phyloP scores from a whole-genome alignment of 2,113 vertebrate genomes.

The Boulengeromyrus knoepffleri region DNA sequence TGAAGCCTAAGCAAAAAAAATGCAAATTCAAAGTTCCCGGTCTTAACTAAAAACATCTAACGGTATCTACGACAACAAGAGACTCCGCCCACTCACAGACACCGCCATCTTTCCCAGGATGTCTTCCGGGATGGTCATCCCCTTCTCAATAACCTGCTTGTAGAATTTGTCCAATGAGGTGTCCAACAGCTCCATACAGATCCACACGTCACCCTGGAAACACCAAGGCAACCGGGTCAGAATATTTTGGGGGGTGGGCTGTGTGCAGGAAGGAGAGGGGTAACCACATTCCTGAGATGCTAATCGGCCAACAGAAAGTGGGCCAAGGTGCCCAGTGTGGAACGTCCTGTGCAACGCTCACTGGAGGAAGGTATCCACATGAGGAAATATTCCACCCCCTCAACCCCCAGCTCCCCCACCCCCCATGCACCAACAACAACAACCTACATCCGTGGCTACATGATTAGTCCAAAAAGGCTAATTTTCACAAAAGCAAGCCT shows the following conservation, averaged over 20 bases:
- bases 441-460: not conserved
- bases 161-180: slow-evolving; percentile 97
- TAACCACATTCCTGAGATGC: slow-evolving; percentile 24
- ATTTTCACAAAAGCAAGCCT: not conserved
- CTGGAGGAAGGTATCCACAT: slow-evolving; percentile 30
- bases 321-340: slow-evolving; percentile 1
- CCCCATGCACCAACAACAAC: not conserved
- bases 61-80: not conserved
- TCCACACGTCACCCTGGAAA: slow-evolving; percentile 90
- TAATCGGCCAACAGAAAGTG: slow-evolving; percentile 31
- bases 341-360: slow-evolving; percentile 41
- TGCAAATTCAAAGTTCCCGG: not conserved
- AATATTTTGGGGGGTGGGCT: not conserved
- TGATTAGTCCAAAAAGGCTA: not conserved
- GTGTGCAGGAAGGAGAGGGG: not conserved
- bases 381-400: slow-evolving; percentile 1
- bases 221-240: not conserved
- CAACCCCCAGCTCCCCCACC: not conserved
- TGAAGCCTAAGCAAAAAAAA: not conserved
- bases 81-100: slow-evolving; percentile 68
- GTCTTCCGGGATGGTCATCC: slow-evolving; percentile 83
- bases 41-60: not conserved
- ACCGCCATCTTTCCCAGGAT: slow-evolving; percentile 93
- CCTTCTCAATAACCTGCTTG: slow-evolving; percentile 90
- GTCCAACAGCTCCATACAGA: slow-evolving; percentile 98